Evolutionary conservation across 2,113 vertebrate species (phyloP).

Genomic region (Podilymbus podiceps): DNA sequence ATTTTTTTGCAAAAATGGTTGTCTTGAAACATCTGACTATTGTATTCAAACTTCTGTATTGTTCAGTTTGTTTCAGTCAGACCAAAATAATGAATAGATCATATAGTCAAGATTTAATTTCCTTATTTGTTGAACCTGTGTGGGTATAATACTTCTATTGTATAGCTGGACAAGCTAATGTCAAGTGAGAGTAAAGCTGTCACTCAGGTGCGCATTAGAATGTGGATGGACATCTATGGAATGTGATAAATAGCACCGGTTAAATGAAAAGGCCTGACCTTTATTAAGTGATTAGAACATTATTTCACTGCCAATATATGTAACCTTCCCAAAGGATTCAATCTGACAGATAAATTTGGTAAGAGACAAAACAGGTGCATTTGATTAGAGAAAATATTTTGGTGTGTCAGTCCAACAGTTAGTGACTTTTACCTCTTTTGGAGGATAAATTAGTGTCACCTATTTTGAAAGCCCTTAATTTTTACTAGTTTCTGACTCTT

Average conservation of each 20-base stretch:
- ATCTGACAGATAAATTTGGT: neutral
- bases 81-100: neutral
- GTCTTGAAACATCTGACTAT: neutral
- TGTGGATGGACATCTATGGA: neutral
- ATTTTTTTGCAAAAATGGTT: neutral
- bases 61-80: neutral
- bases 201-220: neutral
- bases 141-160: neutral
- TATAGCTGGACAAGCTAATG: neutral
- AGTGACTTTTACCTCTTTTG: neutral
- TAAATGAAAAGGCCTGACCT: neutral
- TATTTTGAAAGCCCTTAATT: neutral
- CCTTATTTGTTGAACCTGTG: neutral
- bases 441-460: neutral
- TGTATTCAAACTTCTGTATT: neutral
- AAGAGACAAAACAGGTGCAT: neutral
- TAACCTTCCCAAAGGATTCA: neutral
- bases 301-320: neutral
- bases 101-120: neutral
- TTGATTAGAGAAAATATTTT: slow-evolving; percentile 7
- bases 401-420: neutral
- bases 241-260: neutral
- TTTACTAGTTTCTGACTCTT: neutral
- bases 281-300: neutral
- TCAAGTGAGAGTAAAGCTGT: neutral